Evolutionary conservation across 2,888 invertebrate genomes (phyloP), one percentile per base, ranked within the genome.

Genomic region (Thecocarcelia acutangulata): DNA sequence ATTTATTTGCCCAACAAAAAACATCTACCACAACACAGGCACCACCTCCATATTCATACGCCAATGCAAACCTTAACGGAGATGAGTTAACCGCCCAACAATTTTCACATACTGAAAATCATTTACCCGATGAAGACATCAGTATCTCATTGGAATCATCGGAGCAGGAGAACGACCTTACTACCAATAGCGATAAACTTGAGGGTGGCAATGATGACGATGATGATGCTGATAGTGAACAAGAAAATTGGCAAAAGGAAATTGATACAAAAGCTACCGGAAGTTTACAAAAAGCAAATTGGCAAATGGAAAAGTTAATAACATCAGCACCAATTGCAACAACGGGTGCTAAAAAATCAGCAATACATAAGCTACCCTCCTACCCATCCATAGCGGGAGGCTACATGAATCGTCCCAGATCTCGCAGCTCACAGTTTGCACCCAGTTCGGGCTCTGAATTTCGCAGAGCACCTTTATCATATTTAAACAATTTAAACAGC

Each of bases 401-500:
- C 69, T 89, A 86, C 13, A 83, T 88, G 72, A 87, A 87, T 69
- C 86, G 86, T 17, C 89, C 87, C 64, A 87, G 88, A 82, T 88
- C 89, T 68, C 87, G 86, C 19, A 87, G 87, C 40, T 86, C 89
- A 4, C 89, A 89, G 83, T 89, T 89, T 72, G 87, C 88, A 69
- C 86, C 89, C 6, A 88, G 87, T 73, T 85, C 87, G 3, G 84
- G 87, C 4, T 78, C 82, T 6, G 82, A 82, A 11, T 82, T 15
- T 78, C 77, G 76, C 52, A 78, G 69, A 69, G 85, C 81, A 58
- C 75, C 52, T 17, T 42, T 46, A 1, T 42, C 64, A 40, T 80
- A 70, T 48, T 13, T 52, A 11, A 73, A 50, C 58, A 59, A 54
- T 52, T 58, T 66, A 12, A 73, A 66, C 28, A 73, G 64, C 40